phyloP scores from a whole-genome alignment of 2,113 vertebrate genomes.

The Zapornia atra region DNA sequence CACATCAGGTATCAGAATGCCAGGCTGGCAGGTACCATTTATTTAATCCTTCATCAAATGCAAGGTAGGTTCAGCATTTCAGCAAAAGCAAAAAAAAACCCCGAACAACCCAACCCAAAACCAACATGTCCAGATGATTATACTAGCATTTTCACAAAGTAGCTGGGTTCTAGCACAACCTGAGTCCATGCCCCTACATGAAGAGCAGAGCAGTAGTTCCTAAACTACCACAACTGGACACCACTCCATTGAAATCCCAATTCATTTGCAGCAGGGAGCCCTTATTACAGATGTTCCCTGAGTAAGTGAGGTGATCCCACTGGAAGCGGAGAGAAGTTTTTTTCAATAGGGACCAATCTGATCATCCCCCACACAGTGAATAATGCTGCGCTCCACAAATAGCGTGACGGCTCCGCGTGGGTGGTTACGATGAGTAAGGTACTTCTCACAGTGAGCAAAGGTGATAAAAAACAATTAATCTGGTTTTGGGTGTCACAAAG shows the following conservation, averaged over 20 bases:
- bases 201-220: neutral
- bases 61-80: neutral
- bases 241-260: neutral
- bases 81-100: neutral
- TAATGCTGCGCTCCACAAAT: neutral
- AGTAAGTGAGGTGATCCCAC: neutral
- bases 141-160: neutral
- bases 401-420: neutral
- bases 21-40: neutral
- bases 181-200: neutral
- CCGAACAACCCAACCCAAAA: too few species aligned
- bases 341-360: neutral
- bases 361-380: neutral
- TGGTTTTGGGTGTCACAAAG: neutral
- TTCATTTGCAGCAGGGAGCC: neutral
- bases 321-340: neutral
- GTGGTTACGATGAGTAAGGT: conserved; percentile 11
- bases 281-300: neutral
- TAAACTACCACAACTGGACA: neutral
- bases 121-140: neutral
- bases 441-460: neutral
- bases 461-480: neutral
- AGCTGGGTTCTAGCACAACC: neutral
- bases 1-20: neutral
- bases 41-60: neutral